Conservation (phyloP, 2,113 vertebrate species). For the Setophaga kirtlandii region DNA sequence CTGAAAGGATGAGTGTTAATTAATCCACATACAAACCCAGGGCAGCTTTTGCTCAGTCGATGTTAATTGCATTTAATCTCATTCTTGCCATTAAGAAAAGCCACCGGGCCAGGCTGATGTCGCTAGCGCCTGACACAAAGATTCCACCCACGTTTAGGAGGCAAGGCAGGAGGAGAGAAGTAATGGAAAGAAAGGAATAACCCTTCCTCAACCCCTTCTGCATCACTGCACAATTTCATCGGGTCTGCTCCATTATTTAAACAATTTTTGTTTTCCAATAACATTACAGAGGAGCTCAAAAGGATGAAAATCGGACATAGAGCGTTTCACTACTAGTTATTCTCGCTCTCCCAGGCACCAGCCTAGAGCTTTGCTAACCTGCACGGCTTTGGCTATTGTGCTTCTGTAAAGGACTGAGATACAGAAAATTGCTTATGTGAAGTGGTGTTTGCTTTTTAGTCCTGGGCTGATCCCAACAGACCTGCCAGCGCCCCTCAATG, state of each 20-base stretch:
- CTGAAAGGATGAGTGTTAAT: conserved; percentile 63
- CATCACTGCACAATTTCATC: conserved; percentile 41
- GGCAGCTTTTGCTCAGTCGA: conserved; percentile 42
- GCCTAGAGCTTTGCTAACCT: conserved; percentile 5
- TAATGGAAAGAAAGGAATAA: conserved; percentile 41
- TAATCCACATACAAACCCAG: conserved; percentile 34
- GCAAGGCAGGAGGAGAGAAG: conserved; percentile 4
- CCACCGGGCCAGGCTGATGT: conserved; percentile 37
- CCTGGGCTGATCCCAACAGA: neutral
- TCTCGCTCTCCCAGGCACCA: neutral
- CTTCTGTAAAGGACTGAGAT: neutral
- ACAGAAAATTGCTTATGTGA: neutral
- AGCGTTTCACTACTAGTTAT: neutral
- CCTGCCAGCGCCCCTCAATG: neutral
- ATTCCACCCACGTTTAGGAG: conserved; percentile 21
- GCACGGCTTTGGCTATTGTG: neutral
- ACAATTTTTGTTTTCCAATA: conserved; percentile 51
- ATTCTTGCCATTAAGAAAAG: conserved; percentile 45
- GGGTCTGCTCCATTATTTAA: conserved; percentile 47
- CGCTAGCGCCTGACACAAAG: conserved; percentile 2
- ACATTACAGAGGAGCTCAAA: conserved; percentile 24
- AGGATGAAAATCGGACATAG: conserved; percentile 8
- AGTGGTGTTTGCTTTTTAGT: neutral
- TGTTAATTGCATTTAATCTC: conserved; percentile 66
- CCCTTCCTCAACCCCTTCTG: conserved; percentile 36